Evolutionary conservation across 2,113 vertebrate species (phyloP).

Genomic region (Istiophorus platypterus): DNA sequence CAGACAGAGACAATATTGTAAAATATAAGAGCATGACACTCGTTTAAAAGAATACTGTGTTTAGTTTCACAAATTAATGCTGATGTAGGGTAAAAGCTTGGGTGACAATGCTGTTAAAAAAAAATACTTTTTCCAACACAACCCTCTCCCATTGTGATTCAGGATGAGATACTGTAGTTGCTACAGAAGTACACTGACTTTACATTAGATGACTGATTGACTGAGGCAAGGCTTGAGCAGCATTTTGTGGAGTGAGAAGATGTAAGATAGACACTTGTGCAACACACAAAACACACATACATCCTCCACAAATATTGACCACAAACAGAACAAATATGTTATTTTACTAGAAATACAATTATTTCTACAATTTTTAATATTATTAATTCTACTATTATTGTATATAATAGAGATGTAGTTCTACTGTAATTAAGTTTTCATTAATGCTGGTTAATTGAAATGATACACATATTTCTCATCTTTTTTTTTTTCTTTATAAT

Average conservation of each 20-base stretch:
- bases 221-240: conserved; percentile 67
- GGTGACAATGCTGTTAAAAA: neutral
- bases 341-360: conserved; percentile 2
- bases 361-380: neutral
- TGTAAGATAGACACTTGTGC: conserved; percentile 46
- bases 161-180: neutral
- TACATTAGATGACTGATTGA: conserved; percentile 4
- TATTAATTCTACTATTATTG: conserved; percentile 1
- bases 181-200: neutral
- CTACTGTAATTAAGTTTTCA: neutral
- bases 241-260: conserved; percentile 54
- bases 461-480: neutral
- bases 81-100: neutral
- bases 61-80: conserved; percentile 14
- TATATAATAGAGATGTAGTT: neutral
- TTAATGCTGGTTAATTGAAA: conserved; percentile 41
- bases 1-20: conserved; percentile 9
- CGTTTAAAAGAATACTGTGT: neutral
- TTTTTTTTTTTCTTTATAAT: neutral
- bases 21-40: neutral
- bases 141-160: neutral
- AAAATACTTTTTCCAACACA: neutral
- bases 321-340: conserved; percentile 48
- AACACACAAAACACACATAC: conserved; percentile 62
- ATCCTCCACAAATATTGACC: conserved; percentile 32